Evolutionary conservation across 2,113 vertebrate species (phyloP).

Genomic region (Thomomys bottae): DNA sequence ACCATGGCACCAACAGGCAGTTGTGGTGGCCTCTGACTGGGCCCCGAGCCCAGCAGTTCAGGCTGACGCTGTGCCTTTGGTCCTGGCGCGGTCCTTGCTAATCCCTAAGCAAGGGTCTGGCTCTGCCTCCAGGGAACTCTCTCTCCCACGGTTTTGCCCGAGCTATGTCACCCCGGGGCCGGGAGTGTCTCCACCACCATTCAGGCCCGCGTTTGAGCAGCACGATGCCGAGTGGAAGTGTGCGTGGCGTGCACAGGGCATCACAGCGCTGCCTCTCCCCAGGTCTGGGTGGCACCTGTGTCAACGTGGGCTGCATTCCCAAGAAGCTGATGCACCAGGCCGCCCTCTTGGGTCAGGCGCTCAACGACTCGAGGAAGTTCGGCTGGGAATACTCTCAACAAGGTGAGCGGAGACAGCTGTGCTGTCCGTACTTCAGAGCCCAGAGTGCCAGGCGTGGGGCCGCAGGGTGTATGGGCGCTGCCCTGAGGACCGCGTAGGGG

Average conservation of each 20-base stretch:
- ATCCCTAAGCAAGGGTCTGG: not conserved
- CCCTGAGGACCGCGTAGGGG: too few species aligned
- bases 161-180: not conserved
- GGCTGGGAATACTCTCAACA: constrained; percentile 94
- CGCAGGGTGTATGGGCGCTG: too few species aligned
- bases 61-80: not conserved
- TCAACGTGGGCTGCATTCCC: constrained; percentile 97
- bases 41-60: too few species aligned
- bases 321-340: constrained; percentile 99
- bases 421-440: not conserved
- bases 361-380: constrained; percentile 92
- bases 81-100: not conserved
- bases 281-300: constrained; percentile 98
- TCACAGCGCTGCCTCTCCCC: not conserved
- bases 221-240: fast-evolving
- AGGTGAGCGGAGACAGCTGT: constrained; percentile 82
- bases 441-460: not conserved
- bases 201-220: not conserved
- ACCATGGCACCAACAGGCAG: not conserved
- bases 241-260: fast-evolving
- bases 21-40: not conserved
- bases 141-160: fast-evolving
- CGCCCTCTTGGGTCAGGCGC: constrained; percentile 90
- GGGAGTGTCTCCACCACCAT: not conserved
- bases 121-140: not conserved